phyloP scores from a whole-genome alignment of 2,888 invertebrate genomes.

The Steinernema hermaphroditum region DNA sequence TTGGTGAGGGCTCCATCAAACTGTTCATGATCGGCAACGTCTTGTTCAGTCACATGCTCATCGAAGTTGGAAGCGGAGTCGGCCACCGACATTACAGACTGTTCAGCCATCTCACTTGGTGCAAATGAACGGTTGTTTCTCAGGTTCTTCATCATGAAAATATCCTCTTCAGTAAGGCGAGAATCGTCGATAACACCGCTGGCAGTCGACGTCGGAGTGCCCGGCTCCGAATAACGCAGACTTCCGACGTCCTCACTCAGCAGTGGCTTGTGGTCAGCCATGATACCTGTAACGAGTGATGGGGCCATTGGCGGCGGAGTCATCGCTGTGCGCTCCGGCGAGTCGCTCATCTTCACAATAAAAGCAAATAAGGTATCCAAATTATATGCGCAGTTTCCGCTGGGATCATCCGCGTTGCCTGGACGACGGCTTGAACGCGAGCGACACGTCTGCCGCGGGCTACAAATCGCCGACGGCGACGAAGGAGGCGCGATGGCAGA shows the following conservation, averaged over 20 bases:
- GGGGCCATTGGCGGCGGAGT: too few species aligned
- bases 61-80: constrained; percentile 63
- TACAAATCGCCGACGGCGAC: too few species aligned
- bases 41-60: constrained; percentile 55
- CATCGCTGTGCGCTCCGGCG: too few species aligned
- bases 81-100: constrained; percentile 59
- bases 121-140: constrained; percentile 24
- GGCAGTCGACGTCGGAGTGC: constrained; percentile 20
- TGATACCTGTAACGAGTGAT: not conserved
- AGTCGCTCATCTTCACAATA: too few species aligned
- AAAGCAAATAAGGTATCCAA: not conserved
- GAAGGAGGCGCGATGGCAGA: too few species aligned
- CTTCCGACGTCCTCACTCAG: not conserved
- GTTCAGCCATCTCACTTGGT: constrained; percentile 52
- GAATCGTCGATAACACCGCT: constrained; percentile 13
- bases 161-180: constrained; percentile 23
- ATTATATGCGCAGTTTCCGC: not conserved
- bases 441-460: too few species aligned
- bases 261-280: constrained; percentile 19
- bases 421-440: not conserved
- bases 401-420: not conserved
- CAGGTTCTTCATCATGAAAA: constrained; percentile 25
- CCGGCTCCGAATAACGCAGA: constrained; percentile 15
- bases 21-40: constrained; percentile 22
- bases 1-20: not conserved